Evolutionary conservation across 1,140 invertebrate genomes (phyloP).

Genomic region (Bombus haemorrhoidalis): DNA sequence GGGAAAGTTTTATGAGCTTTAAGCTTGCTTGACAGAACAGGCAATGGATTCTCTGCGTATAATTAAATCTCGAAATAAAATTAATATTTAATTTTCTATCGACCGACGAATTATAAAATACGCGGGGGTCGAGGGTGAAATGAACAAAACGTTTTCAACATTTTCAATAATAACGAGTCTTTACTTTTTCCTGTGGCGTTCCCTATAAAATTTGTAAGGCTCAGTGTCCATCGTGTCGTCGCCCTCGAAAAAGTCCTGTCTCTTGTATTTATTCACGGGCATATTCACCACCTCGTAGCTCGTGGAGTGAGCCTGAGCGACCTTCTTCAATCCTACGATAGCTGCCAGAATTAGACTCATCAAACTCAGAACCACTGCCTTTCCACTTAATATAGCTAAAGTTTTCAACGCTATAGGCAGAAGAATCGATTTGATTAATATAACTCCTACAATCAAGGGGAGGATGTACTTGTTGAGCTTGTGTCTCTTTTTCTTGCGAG

Average conservation of each 20-base stretch:
- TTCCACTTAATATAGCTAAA: constrained; percentile 85
- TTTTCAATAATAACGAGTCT: background rate
- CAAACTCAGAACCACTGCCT: constrained; percentile 84
- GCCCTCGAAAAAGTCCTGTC: constrained; percentile 72
- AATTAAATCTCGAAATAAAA: background rate
- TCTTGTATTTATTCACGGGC: constrained; percentile 75
- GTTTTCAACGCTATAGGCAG: constrained; percentile 86
- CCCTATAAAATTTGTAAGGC: constrained; percentile 75
- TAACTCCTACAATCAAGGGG: constrained; percentile 84
- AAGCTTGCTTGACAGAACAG: background rate
- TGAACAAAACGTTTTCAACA: background rate
- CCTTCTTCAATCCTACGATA: constrained; percentile 78
- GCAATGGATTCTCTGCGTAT: no score
- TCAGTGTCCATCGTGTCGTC: constrained; percentile 59
- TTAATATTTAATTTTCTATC: background rate
- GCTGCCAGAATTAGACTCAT: constrained; percentile 83
- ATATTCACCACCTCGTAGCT: constrained; percentile 71
- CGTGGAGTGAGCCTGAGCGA: constrained; percentile 60
- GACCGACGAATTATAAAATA: background rate
- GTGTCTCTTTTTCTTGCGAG: constrained; percentile 64
- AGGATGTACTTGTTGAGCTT: constrained; percentile 82
- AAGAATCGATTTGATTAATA: constrained; percentile 85
- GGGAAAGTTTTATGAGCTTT: background rate
- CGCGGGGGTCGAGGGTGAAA: background rate
- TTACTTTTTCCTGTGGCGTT: constrained; percentile 65